Base-by-base conservation (phyloP, 2,888 invertebrate genomes). In the Bugula neritina region DNA sequence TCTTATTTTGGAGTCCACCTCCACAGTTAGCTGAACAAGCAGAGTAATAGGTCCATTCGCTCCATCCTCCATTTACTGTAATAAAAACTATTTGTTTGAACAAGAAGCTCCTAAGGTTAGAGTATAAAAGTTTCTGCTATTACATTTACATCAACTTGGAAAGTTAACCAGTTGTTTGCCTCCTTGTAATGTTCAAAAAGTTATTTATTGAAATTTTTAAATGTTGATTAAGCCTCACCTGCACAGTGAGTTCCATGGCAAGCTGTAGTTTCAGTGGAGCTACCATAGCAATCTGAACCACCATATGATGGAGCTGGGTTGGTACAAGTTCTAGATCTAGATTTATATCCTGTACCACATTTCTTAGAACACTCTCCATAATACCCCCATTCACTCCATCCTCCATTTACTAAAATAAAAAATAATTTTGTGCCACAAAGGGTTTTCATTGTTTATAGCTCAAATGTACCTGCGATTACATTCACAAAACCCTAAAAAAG, bases 11-110 rank as follows among this genome's bases (percentile, higher is more conserved):
- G 54, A 73, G 69, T 1, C 80, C 81, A 1, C 73, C 72, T 0
- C 81, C 81, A 72, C 82, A 82, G 2, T 79, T 78, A 25, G 78
- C 78, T 0, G 78, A 75, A 74, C 81, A 82, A 1, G 69, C 29
- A 10, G 78, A 75, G 80, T 79, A 82, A 0, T 75, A 74, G 13
- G 74, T 74, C 82, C 82, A 82, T 23, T 74, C 69, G 0, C 80
- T 79, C 81, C 81, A 82, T 1, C 77, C 79, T 21, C 81, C 81
- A 69, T 81, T 76, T 57, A 78, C 82, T 81, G 74, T 1, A 72
- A 34, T 31, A 31, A 34, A 25, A 57, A 25, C 5, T n/a, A 57
- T n/a, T 57, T 17, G 57, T n/a, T 57, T 13, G 5, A 57, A 17
- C 23, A 57, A n/a, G 57, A n/a, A n/a, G n/a, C n/a, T n/a, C n/a